Conservation (phyloP, 2,888 invertebrate species). For the Acleris emargana region DNA sequence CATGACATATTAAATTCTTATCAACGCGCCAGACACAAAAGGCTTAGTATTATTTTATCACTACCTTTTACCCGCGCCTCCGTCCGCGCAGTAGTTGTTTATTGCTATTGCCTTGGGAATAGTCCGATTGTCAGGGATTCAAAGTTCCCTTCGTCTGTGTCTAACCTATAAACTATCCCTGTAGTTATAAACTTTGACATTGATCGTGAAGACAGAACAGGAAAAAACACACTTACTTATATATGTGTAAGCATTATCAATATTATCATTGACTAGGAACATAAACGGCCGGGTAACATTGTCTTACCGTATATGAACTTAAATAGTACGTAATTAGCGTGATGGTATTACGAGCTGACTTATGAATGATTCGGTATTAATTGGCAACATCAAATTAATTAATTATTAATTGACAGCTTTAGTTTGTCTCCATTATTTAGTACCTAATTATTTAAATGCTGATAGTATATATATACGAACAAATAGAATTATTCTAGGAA, state of each 20-base stretch:
- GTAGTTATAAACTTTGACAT: too few species aligned
- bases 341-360: slow-evolving; percentile 45
- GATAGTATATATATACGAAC: too few species aligned
- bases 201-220: too few species aligned
- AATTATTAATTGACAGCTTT: too few species aligned
- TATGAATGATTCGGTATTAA: slow-evolving; percentile 2
- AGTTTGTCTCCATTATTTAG: background rate
- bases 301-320: slow-evolving; percentile 46
- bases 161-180: too few species aligned
- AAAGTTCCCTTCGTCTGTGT: too few species aligned
- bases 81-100: too few species aligned
- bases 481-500: slow-evolving; percentile 33
- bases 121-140: too few species aligned
- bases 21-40: slow-evolving; percentile 40
- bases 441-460: background rate
- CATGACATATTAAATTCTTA: slow-evolving; percentile 53
- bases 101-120: too few species aligned
- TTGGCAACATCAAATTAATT: slow-evolving; percentile 8
- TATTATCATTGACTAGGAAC: slow-evolving; percentile 46
- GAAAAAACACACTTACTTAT: too few species aligned
- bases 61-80: too few species aligned
- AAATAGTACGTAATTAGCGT: slow-evolving; percentile 49
- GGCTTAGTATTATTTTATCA: slow-evolving; percentile 36
- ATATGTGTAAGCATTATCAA: slow-evolving; percentile 39
- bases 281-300: slow-evolving; percentile 43